Evolutionary conservation across 2,888 invertebrate genomes (phyloP).

Genomic region (Auanema freiburgensis): DNA sequence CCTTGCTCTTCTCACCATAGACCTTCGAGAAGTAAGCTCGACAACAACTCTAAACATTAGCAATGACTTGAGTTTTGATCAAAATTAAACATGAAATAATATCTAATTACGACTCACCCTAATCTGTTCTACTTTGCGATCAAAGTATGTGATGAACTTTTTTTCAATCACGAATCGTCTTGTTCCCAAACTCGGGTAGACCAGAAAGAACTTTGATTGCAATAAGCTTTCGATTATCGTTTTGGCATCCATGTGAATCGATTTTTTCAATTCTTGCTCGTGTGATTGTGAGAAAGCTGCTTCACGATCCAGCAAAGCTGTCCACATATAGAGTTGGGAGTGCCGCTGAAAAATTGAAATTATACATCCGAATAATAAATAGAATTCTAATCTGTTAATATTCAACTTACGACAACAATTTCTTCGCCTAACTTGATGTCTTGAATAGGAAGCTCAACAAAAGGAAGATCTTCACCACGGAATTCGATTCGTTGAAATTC

Average conservation of each 20-base stretch:
- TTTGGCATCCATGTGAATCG: slow-evolving; percentile 26
- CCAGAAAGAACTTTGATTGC: slow-evolving; percentile 24
- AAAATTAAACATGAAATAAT: slow-evolving; percentile 22
- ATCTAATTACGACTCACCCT: slow-evolving; percentile 31
- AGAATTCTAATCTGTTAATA: no score
- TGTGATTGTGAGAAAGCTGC: slow-evolving; percentile 25
- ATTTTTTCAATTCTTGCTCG: no score
- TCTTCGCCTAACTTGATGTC: neutral
- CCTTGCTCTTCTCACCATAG: slow-evolving; percentile 24
- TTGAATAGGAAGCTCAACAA: neutral
- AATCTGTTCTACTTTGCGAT: slow-evolving; percentile 25
- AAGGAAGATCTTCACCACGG: slow-evolving; percentile 2
- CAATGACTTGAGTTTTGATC: no score
- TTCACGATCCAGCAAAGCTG: slow-evolving; percentile 25
- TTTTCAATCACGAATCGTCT: slow-evolving; percentile 23
- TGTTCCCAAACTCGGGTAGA: slow-evolving; percentile 22
- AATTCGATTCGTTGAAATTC: slow-evolving; percentile 6
- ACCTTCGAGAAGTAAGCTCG: slow-evolving; percentile 23
- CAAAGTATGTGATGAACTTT: slow-evolving; percentile 22
- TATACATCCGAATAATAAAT: no score
- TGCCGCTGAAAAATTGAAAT: slow-evolving; percentile 27
- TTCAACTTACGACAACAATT: no score
- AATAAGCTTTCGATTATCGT: no score
- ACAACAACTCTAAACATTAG: slow-evolving; percentile 26
- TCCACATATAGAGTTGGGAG: slow-evolving; percentile 26